Conservation (phyloP, 2,888 invertebrate genomes). For the Blastobasis lacticolella region DNA sequence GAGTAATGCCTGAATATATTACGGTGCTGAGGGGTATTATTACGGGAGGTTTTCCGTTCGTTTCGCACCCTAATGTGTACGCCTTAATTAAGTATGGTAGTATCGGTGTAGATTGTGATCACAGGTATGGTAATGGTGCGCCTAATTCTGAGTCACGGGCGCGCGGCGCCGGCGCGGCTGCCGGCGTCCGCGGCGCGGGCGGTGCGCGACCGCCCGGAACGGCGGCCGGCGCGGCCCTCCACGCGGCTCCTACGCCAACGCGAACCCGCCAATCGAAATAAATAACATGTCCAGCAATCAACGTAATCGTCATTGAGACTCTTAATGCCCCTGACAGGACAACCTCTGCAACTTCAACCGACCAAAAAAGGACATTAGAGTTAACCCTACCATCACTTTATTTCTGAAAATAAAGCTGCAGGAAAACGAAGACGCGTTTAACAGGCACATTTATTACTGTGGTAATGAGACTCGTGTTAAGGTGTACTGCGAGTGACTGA, state of each 20-base stretch:
- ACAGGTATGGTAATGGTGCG: slow-evolving; percentile 42
- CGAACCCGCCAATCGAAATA: not conserved
- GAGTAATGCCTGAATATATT: slow-evolving; percentile 22
- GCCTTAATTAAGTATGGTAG: slow-evolving; percentile 51
- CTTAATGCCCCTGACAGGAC: no score
- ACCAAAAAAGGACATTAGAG: no score
- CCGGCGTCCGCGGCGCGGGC: slow-evolving; percentile 10
- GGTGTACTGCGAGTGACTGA: no score
- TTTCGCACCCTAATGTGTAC: slow-evolving; percentile 50
- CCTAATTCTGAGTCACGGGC: slow-evolving; percentile 52
- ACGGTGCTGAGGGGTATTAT: slow-evolving; percentile 27
- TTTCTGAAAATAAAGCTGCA: no score
- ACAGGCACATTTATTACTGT: no score
- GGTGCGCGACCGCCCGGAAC: slow-evolving; percentile 36
- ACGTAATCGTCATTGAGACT: no score
- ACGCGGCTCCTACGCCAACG: not conserved
- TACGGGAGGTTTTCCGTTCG: slow-evolving; percentile 38
- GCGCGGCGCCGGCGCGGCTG: slow-evolving; percentile 36
- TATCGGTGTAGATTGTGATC: slow-evolving; percentile 50
- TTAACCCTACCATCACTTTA: no score
- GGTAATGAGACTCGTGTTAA: no score
- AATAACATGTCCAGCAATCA: no score
- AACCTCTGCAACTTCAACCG: no score
- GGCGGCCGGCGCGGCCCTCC: slow-evolving; percentile 13
- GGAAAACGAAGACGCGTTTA: no score